A percentile compares a stretch with the other conserved stretches of the same genome.
phyloP scores from a whole-genome alignment of 2,888 invertebrate genomes.

The Torymus texanus region DNA sequence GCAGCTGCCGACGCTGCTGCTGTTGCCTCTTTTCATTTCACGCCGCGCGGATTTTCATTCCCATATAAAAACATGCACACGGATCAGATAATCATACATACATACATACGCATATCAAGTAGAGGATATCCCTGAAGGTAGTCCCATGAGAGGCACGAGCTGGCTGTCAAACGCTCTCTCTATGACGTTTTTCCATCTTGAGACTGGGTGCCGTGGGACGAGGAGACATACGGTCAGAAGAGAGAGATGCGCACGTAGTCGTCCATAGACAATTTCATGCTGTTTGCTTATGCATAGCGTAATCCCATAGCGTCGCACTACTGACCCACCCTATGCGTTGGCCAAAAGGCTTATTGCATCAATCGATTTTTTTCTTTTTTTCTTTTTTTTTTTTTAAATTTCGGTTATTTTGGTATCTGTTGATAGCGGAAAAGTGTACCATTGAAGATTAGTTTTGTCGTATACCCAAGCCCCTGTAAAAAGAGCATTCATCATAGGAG shows the following conservation, averaged over 20 bases:
- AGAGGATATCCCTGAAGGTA: slow-evolving; percentile 10
- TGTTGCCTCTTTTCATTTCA: slow-evolving; percentile 52
- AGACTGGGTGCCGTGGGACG: too few relatives aligned
- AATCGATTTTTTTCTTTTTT: too few relatives aligned
- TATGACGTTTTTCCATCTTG: slow-evolving; percentile 8
- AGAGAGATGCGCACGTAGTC: background rate
- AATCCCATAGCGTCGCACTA: background rate
- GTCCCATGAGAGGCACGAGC: slow-evolving; percentile 26
- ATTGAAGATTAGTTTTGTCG: too few relatives aligned
- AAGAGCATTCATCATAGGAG: too few relatives aligned
- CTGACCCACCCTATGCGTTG: slow-evolving; percentile 19
- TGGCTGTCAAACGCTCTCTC: slow-evolving; percentile 31
- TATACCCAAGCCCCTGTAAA: too few relatives aligned
- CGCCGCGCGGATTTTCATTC: slow-evolving; percentile 48
- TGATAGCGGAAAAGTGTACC: too few relatives aligned
- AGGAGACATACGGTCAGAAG: background rate
- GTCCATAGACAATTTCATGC: slow-evolving; percentile 49
- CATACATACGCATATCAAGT: background rate
- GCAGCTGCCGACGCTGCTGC: slow-evolving; percentile 13
- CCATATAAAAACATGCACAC: slow-evolving; percentile 29
- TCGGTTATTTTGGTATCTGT: too few relatives aligned
- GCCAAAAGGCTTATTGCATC: too few relatives aligned
- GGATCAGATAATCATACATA: background rate
- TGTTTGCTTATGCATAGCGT: slow-evolving; percentile 53
- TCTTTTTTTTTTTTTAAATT: too few relatives aligned